phyloP scores from a whole-genome alignment of 1,140 invertebrate species.

The fruit fly (Drosophila melanogaster) region Release_6_plus_ISO1_MT NC_004354.4:12468001-12468500 shows the following conservation, averaged over 20 bases:
- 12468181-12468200: conserved; percentile 41
- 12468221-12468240: conserved; percentile 38
- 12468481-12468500: conserved; percentile 56
- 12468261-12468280: conserved; percentile 26
- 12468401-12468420: neutral
- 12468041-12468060: neutral
- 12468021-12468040: neutral
- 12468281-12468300: conserved; percentile 63
- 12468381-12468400: conserved; percentile 32
- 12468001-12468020: conserved; percentile 8
- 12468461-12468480: conserved; percentile 21
- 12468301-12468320: conserved; percentile 62
- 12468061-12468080: too few relatives aligned
- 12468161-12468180: neutral
- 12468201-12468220: conserved; percentile 53
- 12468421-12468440: conserved; percentile 16
- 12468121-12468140: neutral
- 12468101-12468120: neutral
- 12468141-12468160: neutral
- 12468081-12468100: too few relatives aligned
- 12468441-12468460: conserved; percentile 9
- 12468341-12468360: conserved; percentile 74
- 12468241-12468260: conserved; percentile 70
- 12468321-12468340: conserved; percentile 74
- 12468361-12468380: conserved; percentile 76